Evolutionary conservation across 2,797 vertebrate genomes (phyloP).

Genomic region (Linurgus olivaceus): DNA sequence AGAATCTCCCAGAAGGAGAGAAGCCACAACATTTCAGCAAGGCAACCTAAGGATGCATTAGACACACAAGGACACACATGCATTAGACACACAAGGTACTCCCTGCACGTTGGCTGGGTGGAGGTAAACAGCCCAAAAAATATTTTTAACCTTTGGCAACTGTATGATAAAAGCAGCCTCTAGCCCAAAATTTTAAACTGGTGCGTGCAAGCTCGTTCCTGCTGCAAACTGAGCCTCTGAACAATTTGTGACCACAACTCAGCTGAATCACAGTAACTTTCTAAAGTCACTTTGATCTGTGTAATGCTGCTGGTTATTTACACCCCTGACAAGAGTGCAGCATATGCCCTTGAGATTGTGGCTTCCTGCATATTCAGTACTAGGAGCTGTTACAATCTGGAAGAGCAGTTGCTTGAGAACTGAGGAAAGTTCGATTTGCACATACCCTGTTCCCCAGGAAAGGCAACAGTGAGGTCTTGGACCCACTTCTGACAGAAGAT

Average conservation of each 20-base stretch:
- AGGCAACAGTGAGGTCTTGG: background rate
- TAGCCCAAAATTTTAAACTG: background rate
- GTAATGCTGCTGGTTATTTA: background rate
- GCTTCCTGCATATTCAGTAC: background rate
- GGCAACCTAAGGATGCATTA: fast-evolving
- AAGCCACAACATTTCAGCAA: background rate
- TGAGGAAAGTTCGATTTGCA: background rate
- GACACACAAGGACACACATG: fast-evolving
- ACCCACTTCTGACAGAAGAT: background rate
- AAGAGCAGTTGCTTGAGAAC: background rate
- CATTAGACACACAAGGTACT: background rate
- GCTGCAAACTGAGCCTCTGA: background rate
- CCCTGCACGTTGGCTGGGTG: fast-evolving
- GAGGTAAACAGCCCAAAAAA: background rate
- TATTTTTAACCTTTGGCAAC: background rate
- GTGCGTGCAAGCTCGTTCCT: background rate
- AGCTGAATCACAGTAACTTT: background rate
- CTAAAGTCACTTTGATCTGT: background rate
- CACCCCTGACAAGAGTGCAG: background rate
- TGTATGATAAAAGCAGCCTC: background rate
- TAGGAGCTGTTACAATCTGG: background rate
- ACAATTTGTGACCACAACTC: background rate
- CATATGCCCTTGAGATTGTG: background rate
- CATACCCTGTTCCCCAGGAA: background rate
- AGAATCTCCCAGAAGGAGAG: background rate